These are phyloP conservation scores for Grus americana DNA, from an alignment of 2,113 vertebrate genomes.

Conservation along the genomic window DNA sequence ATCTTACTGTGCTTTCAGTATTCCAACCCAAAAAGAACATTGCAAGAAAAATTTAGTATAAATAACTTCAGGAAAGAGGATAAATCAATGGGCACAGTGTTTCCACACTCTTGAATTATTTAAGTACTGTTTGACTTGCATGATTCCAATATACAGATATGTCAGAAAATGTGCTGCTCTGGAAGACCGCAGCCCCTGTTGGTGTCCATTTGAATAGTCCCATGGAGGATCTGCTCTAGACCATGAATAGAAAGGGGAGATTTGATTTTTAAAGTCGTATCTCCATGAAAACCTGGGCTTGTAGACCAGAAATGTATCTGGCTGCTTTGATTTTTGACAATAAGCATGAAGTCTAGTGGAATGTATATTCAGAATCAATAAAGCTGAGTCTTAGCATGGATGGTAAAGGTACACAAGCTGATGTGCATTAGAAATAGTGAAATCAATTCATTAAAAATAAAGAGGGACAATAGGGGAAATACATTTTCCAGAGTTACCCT, in stretches of 20 bases:
- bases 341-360: not conserved
- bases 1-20: not conserved
- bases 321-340: not conserved
- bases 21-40: not conserved
- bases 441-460: not conserved
- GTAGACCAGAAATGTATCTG: not conserved
- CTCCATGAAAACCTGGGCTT: not conserved
- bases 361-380: not conserved
- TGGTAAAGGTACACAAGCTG: not conserved
- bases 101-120: not conserved
- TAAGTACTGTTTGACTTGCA: not conserved
- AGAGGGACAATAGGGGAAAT: not conserved
- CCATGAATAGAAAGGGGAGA: not conserved
- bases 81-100: not conserved
- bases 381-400: not conserved
- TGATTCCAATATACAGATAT: not conserved
- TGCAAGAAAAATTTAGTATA: not conserved
- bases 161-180: not conserved
- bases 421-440: not conserved
- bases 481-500: not conserved
- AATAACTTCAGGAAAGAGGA: not conserved
- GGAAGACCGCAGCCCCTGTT: not conserved
- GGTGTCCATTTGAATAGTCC: not conserved
- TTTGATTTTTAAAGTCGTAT: not conserved
- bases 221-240: not conserved